Base-by-base conservation (phyloP, 1,140 invertebrate species). In the Halesus radiatus region DNA sequence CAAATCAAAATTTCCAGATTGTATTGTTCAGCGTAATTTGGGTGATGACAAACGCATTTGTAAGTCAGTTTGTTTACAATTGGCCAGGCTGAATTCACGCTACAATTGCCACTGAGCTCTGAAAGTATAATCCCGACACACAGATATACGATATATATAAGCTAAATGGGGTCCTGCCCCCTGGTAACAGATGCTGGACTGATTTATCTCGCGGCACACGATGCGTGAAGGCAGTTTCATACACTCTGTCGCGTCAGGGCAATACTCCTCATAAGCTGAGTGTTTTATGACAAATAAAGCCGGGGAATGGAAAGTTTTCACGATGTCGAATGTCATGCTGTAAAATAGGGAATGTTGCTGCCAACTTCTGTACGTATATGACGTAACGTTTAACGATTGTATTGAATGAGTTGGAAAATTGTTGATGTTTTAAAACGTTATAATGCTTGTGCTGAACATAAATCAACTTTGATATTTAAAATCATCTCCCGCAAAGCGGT, bases 201-300 rank as follows among this genome's bases (percentile, higher is more conserved):
- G 54, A 56, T 56, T 56, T 56, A 56, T 56, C 54, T 56, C 54
- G n/a, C n/a, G 54, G n/a, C 54, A 22, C 10, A 16, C 54, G 54
- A 56, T 56, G 54, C 54, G 54, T 56, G 54, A 22, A 56, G 54
- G 54, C 54, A 56, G 22, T 56, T 56, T 56, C 54, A 56, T 56
- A 56, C 54, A 18, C 54, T 56, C n/a, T 10, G 54, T 22, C 54
- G 54, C 54, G 54, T 56, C 22, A 22, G 54, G 22, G 54, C 54
- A 13, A 56, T 56, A 56, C 54, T 56, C 54, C 54, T 56, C n/a
- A 22, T 22, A 56, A 20, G n/a, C 54, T 18, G 54, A 45, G 54
- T 18, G 22, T 56, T 18, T 56, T 22, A 22, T 20, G 22, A 56
- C 54, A 56, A 56, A 20, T 20, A 22, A 10, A 18, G n/a, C 3